Conservation (phyloP, 1,140 invertebrate genomes). For the Trigoniulus corallinus region DNA sequence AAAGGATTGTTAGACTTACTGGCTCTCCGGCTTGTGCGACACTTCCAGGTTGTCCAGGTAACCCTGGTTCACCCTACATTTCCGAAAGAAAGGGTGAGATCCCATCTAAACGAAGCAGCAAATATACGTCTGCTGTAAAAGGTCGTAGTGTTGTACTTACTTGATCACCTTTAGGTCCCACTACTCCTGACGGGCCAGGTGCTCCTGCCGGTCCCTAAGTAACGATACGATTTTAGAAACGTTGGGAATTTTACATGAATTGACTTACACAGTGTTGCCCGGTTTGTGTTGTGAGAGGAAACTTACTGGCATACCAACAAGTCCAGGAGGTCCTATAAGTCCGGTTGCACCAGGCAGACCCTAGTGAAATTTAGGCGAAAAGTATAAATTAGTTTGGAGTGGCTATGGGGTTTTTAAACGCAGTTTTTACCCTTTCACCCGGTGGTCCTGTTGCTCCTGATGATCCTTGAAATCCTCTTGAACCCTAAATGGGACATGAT, state of each 20-base stretch:
- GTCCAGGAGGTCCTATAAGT: constrained; percentile 12
- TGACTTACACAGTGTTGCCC: neutral
- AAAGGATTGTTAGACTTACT: constrained; percentile 2
- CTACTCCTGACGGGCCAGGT: constrained; percentile 12
- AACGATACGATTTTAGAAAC: constrained; percentile 10
- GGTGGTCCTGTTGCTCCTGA: constrained; percentile 17
- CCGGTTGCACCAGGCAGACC: constrained; percentile 12
- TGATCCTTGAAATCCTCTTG: no score
- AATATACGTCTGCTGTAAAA: no score
- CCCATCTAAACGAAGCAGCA: no score
- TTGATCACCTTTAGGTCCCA: no score
- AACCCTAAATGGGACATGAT: no score
- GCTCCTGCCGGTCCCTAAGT: constrained; percentile 17
- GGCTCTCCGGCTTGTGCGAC: constrained; percentile 3
- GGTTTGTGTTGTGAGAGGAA: no score
- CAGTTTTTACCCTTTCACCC: constrained; percentile 20
- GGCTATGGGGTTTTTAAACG: neutral
- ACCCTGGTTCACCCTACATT: constrained; percentile 3
- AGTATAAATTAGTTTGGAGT: neutral
- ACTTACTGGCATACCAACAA: constrained; percentile 12
- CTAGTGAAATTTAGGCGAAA: neutral
- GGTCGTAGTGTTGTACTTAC: no score
- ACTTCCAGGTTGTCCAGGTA: neutral
- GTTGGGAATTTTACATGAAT: neutral
- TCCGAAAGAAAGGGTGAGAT: no score